Evolutionary conservation across 2,797 vertebrate species (phyloP).

Genomic region (Sphenodon punctatus): DNA sequence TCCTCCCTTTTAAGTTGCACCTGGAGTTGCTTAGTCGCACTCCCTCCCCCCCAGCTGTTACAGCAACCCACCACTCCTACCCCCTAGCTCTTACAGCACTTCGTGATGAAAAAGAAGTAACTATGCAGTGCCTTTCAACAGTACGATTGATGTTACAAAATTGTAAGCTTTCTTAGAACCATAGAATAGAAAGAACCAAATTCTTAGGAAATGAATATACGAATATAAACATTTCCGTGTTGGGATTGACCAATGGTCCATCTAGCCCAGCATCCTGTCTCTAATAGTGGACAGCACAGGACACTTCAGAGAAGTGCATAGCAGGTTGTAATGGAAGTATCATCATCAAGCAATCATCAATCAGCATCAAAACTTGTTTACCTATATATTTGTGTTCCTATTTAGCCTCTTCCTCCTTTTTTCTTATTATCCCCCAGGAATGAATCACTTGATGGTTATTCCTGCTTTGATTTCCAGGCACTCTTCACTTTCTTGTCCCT

Average conservation of each 20-base stretch:
- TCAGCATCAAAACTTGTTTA: accelerated
- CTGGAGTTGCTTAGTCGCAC: no score
- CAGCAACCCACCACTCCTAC: no score
- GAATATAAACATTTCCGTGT: no score
- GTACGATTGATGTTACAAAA: background rate
- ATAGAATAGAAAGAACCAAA: background rate
- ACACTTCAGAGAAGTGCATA: no score
- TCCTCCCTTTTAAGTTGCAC: no score
- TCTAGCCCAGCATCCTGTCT: no score
- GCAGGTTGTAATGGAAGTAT: no score
- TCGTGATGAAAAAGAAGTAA: background rate
- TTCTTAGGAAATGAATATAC: background rate
- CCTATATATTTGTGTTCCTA: background rate
- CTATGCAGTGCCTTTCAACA: background rate
- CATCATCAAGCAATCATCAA: no score
- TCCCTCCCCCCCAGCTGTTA: no score
- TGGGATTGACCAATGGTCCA: no score
- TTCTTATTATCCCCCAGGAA: accelerated
- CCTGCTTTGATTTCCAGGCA: background rate
- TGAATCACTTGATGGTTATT: background rate
- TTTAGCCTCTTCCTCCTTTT: background rate
- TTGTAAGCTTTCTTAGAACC: background rate
- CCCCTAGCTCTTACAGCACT: background rate
- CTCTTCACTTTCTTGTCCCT: accelerated
- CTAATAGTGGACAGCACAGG: no score